Base-by-base conservation (phyloP, 2,888 invertebrate genomes). In the Hemistola chrysoprasaria region DNA sequence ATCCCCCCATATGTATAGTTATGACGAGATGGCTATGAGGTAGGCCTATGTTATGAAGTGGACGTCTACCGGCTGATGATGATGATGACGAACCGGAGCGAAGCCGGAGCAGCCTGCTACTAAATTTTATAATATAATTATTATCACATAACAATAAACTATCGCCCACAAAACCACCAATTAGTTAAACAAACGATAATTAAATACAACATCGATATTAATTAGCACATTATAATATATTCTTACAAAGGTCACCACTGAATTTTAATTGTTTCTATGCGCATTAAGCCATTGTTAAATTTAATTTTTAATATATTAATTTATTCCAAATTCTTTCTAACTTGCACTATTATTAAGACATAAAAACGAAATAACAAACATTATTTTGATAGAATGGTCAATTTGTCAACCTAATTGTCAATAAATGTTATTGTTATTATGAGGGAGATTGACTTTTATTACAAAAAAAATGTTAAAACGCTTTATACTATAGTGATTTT, bases 101-200 rank as follows among this genome's bases (percentile, higher is more conserved):
- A n/a, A n/a, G n/a, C n/a, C n/a, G n/a, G n/a, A n/a, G n/a, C n/a
- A n/a, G n/a, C n/a, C n/a, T n/a, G n/a, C n/a, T n/a, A n/a, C n/a
- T n/a, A n/a, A n/a, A n/a, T n/a, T n/a, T n/a, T n/a, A n/a, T n/a
- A n/a, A n/a, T n/a, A n/a, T n/a, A n/a, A n/a, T 45, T 63, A 63
- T 62, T 55, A 62, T 58, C 59, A 58, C 56, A 56, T 69, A 50
- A 60, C 59, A 58, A 53, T 60, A 49, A 48, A 36, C 52, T 38
- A 46, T 62, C 65, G 60, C 76, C 72, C 62, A 72, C 73, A 26
- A 40, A 58, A 55, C 62, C 63, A 62, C 62, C 61, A 65, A 67
- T 71, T 67, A 66, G 59, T 49, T 56, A 61, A 71, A 71, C 71
- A 68, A 71, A 69, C 68, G 63, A 47, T 74, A 74, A 73, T 77